phyloP scores from a whole-genome alignment of 1,140 invertebrate species.

The Neodiprion pinetum region DNA sequence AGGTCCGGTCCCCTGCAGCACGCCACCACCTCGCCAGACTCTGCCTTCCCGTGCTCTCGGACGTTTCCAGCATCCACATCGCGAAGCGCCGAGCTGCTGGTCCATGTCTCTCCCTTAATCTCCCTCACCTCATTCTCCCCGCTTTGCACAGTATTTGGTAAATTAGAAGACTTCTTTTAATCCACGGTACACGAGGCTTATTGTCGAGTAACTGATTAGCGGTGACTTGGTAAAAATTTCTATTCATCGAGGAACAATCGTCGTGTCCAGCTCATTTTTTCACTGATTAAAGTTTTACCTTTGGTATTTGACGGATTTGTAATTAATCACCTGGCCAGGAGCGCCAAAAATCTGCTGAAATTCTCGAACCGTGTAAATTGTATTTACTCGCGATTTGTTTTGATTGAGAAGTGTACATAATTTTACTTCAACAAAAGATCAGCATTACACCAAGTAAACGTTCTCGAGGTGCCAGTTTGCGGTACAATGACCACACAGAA shows the following conservation, averaged over 20 bases:
- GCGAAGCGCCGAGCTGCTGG: conserved; percentile 11
- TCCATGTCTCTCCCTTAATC: conserved; percentile 10
- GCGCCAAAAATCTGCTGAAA: no score
- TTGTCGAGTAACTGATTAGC: no score
- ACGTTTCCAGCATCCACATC: conserved; percentile 9
- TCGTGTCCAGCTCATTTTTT: no score
- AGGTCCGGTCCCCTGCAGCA: conserved; percentile 24
- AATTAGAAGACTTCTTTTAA: neutral
- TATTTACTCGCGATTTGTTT: no score
- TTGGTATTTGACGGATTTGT: no score
- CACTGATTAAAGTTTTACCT: no score
- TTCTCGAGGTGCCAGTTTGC: neutral
- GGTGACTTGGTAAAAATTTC: no score
- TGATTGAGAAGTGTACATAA: neutral
- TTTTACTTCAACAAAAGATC: neutral
- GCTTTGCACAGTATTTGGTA: neutral
- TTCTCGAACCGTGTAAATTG: no score
- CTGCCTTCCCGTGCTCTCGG: neutral
- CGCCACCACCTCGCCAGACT: neutral
- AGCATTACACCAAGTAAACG: neutral
- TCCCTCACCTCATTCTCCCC: conserved; percentile 13
- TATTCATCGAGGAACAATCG: no score
- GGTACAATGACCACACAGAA: neutral
- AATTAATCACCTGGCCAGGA: no score
- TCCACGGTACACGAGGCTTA: no score